Evolutionary conservation across 1,140 invertebrate species (phyloP), one percentile per base, ranked within the genome.

Genomic region (Pseudomyrmex pallidus): DNA sequence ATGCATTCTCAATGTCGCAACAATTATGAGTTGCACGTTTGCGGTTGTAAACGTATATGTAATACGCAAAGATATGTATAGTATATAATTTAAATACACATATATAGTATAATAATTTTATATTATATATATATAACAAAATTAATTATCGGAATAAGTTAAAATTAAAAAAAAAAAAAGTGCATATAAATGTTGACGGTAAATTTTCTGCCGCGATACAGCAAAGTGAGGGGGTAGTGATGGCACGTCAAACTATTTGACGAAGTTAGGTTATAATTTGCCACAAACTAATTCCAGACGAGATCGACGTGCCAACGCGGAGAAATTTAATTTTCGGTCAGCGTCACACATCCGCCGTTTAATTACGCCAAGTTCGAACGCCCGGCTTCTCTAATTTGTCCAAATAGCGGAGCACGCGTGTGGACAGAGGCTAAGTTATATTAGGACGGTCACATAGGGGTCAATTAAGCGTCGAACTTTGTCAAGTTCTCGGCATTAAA

Each of bases 391-490:
- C 82, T 87, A 87, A 87, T 88, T 88, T 80, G 70, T 82, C 35
- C 72, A 62, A 87, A 85, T 82, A 86, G 82, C 62, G 50, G 44
- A 61, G 68, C 67, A 66, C 46, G 46, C 74, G 62, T 73, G 74
- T 80, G 52, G 35, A 20, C 15, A 25, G 35, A 68, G 73, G 67
- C 74, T 48, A 62, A 77, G 56, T 62, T 83, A 83, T 56, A 67
- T 67, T 35, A 78, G 54, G 35, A 67, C 59, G 74, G 57, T 25
- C 74, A 67, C 74, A 67, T 62, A n/a, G n/a, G 59, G 73, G 48
- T 84, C 86, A 84, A 87, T 87, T 87, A 87, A 84, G 61, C 59
- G 84, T 57, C 54, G 54, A 87, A 83, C 80, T 84, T 87, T 68
- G 86, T 67, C 59, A 83, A 76, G 52, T 63, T 20, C 54, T 15